Percentiles rank a stretch among this genome's conserved stretches.
phyloP scores from a whole-genome alignment of 2,113 vertebrate genomes.

The Bucco capensis region DNA sequence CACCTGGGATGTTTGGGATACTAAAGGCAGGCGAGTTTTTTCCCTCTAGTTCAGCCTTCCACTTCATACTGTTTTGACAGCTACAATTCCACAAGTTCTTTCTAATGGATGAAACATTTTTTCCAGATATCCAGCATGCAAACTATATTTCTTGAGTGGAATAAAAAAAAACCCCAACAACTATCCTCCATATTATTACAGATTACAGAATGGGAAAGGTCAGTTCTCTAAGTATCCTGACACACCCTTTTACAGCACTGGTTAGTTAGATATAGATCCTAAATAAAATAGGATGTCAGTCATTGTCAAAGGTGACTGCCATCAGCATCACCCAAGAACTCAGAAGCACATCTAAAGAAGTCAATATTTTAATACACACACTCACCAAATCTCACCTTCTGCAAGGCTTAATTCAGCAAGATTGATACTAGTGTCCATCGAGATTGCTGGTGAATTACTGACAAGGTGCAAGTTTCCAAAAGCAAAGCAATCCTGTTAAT shows the following conservation, averaged over 20 bases:
- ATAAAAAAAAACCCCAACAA: not conserved
- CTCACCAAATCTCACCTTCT: not conserved
- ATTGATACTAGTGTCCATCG: not conserved
- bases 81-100: not conserved
- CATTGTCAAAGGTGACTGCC: not conserved
- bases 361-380: not conserved
- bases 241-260: not conserved
- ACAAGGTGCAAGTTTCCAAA: not conserved
- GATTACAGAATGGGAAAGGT: not conserved
- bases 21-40: not conserved
- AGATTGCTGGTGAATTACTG: not conserved
- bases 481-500: not conserved
- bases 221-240: not conserved
- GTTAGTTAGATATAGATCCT: not conserved
- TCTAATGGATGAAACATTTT: not conserved
- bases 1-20: not conserved
- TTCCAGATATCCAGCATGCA: not conserved
- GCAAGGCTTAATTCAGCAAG: not conserved
- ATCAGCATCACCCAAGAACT: not conserved
- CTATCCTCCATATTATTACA: not conserved
- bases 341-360: not conserved
- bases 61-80: not conserved
- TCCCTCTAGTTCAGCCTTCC: not conserved
- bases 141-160: not conserved
- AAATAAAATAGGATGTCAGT: not conserved